A percentile compares a stretch with the other conserved stretches of the same genome.
Conservation (phyloP, 1,140 invertebrate genomes). For the Platyscapa corneri region DNA sequence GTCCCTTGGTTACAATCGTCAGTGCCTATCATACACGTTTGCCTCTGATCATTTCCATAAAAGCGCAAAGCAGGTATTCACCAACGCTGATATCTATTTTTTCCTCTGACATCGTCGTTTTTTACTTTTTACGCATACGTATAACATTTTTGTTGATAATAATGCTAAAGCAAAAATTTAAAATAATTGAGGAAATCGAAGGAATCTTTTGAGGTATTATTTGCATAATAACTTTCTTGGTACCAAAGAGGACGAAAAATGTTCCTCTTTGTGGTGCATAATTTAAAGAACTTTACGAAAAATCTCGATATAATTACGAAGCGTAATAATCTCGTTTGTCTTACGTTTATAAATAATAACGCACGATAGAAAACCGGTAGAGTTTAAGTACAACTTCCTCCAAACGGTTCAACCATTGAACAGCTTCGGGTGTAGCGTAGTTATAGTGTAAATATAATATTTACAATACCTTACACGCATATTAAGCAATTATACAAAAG, state of each 20-base stretch:
- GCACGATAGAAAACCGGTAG: background rate
- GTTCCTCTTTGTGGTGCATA: background rate
- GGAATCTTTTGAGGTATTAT: background rate
- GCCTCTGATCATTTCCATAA: slow-evolving; percentile 11
- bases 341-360: background rate
- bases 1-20: slow-evolving; percentile 13
- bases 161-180: background rate
- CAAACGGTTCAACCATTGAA: background rate
- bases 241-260: background rate
- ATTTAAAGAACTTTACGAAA: background rate
- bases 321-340: background rate
- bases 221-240: background rate
- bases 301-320: background rate
- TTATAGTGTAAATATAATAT: background rate
- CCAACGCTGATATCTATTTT: background rate
- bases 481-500: too few relatives aligned
- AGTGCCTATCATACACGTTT: background rate
- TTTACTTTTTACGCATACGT: background rate
- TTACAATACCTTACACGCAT: background rate
- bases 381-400: background rate
- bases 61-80: background rate
- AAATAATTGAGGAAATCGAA: background rate
- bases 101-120: background rate
- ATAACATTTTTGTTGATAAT: background rate
- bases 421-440: background rate